These are phyloP conservation scores for Brachymystax lenok DNA, from an alignment of 2,797 vertebrate genomes.

Conservation along the genomic window DNA sequence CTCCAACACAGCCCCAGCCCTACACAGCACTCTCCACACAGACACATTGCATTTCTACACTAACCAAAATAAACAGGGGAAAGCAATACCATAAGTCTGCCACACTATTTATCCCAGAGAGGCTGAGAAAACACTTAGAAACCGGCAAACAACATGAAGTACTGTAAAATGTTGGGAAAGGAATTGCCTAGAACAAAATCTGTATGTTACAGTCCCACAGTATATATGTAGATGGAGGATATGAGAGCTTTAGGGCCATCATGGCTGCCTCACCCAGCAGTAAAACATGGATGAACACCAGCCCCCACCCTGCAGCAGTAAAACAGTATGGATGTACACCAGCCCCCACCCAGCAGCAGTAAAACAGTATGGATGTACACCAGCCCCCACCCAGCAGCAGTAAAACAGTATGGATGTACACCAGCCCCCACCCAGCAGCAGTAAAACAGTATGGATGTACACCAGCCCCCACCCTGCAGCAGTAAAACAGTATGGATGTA, in stretches of 20 bases:
- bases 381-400: too few relatives aligned
- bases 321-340: too few relatives aligned
- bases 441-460: too few relatives aligned
- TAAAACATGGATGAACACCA: too few relatives aligned
- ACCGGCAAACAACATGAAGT: neutral
- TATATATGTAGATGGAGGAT: neutral
- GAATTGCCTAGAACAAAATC: neutral
- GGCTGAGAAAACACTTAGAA: neutral
- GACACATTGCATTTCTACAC: slow-evolving; percentile 1
- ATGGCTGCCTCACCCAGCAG: too few relatives aligned
- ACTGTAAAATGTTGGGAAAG: neutral
- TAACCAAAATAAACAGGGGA: slow-evolving; percentile 14
- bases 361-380: too few relatives aligned
- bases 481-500: too few relatives aligned
- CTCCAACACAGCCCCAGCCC: neutral
- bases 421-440: too few relatives aligned
- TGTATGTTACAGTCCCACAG: neutral
- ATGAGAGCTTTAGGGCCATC: neutral
- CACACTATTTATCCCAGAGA: neutral
- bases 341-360: too few relatives aligned
- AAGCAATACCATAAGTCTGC: neutral
- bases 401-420: too few relatives aligned
- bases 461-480: too few relatives aligned
- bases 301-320: too few relatives aligned
- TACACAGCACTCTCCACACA: neutral